phyloP scores from a whole-genome alignment of 2,888 invertebrate species.

The Watsonalla cultraria region DNA sequence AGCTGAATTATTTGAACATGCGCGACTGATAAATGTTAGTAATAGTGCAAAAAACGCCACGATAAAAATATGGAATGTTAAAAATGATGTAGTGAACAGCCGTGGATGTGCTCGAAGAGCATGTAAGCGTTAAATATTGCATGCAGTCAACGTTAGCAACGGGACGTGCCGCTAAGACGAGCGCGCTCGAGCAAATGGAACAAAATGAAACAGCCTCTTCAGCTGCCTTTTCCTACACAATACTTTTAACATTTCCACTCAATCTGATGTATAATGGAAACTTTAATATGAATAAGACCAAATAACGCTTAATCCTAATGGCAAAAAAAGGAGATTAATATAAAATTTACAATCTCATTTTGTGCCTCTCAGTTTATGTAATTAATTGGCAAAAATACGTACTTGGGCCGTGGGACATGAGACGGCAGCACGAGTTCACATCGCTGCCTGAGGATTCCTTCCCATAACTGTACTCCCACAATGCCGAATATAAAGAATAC shows the following conservation, averaged over 20 bases:
- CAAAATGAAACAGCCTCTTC: slow-evolving; percentile 52
- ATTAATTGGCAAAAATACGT: slow-evolving; percentile 65
- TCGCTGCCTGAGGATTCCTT: slow-evolving; percentile 96
- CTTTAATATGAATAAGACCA: slow-evolving; percentile 24
- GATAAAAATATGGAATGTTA: slow-evolving; percentile 44
- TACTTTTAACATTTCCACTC: slow-evolving; percentile 29
- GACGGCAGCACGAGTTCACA: slow-evolving; percentile 89
- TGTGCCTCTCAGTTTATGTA: slow-evolving; percentile 9
- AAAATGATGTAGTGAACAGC: slow-evolving; percentile 55
- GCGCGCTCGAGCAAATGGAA: slow-evolving; percentile 61
- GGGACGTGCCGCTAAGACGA: slow-evolving; percentile 71
- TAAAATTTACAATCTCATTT: slow-evolving; percentile 8
- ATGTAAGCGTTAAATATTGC: slow-evolving; percentile 76
- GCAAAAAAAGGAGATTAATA: slow-evolving; percentile 19
- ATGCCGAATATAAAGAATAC: slow-evolving; percentile 99
- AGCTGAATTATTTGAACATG: slow-evolving; percentile 54
- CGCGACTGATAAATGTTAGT: slow-evolving; percentile 52
- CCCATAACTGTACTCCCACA: slow-evolving; percentile 99
- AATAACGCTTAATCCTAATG: slow-evolving; percentile 28
- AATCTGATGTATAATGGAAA: slow-evolving; percentile 25
- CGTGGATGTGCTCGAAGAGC: slow-evolving; percentile 54
- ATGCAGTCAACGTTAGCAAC: slow-evolving; percentile 76
- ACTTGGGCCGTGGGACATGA: slow-evolving; percentile 86
- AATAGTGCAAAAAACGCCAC: slow-evolving; percentile 53
- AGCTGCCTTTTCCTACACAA: slow-evolving; percentile 46